Evolutionary conservation across 64 coral and sea anemone genomes (phyloP).

Genomic region (Cladopsammia gracilis): DNA sequence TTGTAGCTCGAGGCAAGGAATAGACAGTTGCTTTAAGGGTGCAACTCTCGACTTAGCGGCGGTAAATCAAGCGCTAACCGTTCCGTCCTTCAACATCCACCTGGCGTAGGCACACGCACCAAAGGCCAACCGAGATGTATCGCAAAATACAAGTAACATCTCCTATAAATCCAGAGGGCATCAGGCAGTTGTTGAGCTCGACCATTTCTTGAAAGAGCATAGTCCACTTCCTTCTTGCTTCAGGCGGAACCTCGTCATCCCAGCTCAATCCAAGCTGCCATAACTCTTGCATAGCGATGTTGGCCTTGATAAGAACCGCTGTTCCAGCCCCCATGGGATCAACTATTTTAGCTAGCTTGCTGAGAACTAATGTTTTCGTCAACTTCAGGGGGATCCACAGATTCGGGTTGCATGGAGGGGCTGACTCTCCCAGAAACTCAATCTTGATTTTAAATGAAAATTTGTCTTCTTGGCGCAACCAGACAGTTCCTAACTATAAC

Average conservation of each 20-base stretch:
- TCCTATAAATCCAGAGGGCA: neutral
- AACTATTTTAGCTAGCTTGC: slow-evolving; percentile 38
- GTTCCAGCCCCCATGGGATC: slow-evolving; percentile 39
- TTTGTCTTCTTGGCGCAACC: too few relatives aligned
- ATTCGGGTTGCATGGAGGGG: too few relatives aligned
- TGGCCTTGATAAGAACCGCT: slow-evolving; percentile 42
- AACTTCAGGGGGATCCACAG: neutral
- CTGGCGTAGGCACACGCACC: slow-evolving; percentile 45
- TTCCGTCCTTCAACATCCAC: slow-evolving; percentile 14
- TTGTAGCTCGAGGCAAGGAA: slow-evolving; percentile 49
- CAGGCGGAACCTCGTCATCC: slow-evolving; percentile 59
- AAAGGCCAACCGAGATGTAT: slow-evolving; percentile 58
- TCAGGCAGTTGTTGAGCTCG: slow-evolving; percentile 13
- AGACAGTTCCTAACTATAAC: too few relatives aligned
- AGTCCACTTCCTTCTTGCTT: slow-evolving; percentile 25
- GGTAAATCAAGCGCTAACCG: slow-evolving; percentile 13
- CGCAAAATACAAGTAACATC: slow-evolving; percentile 39
- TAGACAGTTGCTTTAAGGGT: slow-evolving; percentile 27
- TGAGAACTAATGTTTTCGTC: slow-evolving; percentile 53
- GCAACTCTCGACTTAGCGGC: slow-evolving; percentile 38
- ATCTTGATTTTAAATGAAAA: too few relatives aligned
- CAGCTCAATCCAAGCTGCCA: slow-evolving; percentile 45
- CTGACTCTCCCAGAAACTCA: too few relatives aligned
- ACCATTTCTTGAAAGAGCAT: slow-evolving; percentile 29
- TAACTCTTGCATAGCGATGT: slow-evolving; percentile 43